These are phyloP conservation scores for Percopsis omiscomaycus DNA, from an alignment of 2,797 vertebrate species.

Conservation along the genomic window DNA sequence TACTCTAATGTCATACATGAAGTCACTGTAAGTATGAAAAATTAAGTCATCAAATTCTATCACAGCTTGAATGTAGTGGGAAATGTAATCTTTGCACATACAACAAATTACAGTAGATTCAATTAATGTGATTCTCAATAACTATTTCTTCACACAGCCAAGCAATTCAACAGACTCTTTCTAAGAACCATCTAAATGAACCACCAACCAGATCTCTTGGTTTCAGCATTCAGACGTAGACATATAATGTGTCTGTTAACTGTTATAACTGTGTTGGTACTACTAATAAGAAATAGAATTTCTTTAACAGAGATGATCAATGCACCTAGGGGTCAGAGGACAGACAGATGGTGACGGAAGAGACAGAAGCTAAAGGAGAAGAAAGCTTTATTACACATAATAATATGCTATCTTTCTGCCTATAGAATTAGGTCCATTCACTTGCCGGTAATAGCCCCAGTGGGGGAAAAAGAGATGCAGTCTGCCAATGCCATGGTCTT, in stretches of 20 bases:
- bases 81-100: no score
- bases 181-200: no score
- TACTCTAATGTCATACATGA: no score
- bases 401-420: not conserved
- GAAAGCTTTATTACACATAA: not conserved
- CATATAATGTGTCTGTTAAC: no score
- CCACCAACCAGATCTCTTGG: not conserved
- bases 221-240: not conserved
- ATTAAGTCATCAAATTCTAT: no score
- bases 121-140: no score
- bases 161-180: no score
- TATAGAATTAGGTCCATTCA: not conserved
- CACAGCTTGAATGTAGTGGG: no score
- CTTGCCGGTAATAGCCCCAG: not conserved
- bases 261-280: not conserved
- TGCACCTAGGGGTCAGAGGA: constrained; percentile 23
- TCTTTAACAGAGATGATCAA: constrained; percentile 13
- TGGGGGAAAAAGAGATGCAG: not conserved
- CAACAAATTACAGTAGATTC: no score
- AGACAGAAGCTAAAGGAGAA: not conserved
- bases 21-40: no score
- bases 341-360: not conserved
- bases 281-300: constrained; percentile 14
- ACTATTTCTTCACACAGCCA: no score
- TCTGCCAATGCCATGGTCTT: constrained; percentile 3